Percentiles rank a stretch among this genome's conserved stretches.
Evolutionary conservation across 2,113 vertebrate genomes (phyloP).

Genomic region (Microcebus jonahi): DNA sequence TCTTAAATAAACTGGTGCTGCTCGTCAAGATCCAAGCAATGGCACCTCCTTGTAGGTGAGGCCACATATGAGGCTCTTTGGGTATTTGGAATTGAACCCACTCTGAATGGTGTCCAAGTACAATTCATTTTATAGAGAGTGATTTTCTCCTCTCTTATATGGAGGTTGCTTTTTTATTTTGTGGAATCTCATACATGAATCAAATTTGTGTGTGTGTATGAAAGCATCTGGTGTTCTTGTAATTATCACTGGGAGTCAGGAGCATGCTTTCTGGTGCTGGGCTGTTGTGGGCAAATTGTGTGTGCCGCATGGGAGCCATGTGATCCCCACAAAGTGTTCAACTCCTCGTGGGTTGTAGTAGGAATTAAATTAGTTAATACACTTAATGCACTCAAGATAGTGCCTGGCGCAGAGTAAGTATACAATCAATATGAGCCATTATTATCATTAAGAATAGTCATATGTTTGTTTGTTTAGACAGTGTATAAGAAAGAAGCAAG

Average conservation of each 20-base stretch:
- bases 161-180: background rate
- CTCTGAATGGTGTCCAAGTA: background rate
- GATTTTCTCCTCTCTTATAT: background rate
- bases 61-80: background rate
- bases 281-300: too few relatives aligned
- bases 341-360: background rate
- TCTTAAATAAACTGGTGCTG: background rate
- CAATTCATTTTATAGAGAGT: background rate
- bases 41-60: background rate
- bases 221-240: background rate
- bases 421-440: rapidly evolving
- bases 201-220: background rate
- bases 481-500: background rate
- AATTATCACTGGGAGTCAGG: rapidly evolving
- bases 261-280: background rate
- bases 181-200: background rate
- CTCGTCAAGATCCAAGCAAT: background rate
- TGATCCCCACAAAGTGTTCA: background rate
- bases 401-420: too few relatives aligned
- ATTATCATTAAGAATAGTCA: too few relatives aligned
- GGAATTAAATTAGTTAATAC: background rate
- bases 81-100: background rate
- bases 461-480: background rate
- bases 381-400: background rate
- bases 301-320: background rate